These are phyloP conservation scores for Nasua narica DNA, from an alignment of 2,797 vertebrate genomes.

Conservation along the genomic window DNA sequence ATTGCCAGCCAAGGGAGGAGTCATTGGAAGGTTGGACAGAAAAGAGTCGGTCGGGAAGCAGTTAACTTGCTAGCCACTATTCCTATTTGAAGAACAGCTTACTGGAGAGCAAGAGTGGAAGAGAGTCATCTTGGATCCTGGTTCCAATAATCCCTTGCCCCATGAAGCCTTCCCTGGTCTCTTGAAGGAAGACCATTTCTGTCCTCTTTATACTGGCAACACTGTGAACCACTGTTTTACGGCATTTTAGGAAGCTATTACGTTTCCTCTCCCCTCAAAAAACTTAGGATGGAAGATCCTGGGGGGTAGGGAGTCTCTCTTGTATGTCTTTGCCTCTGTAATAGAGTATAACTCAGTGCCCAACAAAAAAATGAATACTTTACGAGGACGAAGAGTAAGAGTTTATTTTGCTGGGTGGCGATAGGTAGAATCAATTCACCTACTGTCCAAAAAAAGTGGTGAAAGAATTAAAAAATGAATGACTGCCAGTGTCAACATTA, in stretches of 20 bases:
- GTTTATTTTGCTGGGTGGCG: not conserved
- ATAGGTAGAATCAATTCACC: not conserved
- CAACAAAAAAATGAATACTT: conserved; percentile 16
- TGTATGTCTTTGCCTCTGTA: not conserved
- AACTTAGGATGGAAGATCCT: not conserved
- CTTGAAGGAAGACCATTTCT: not conserved
- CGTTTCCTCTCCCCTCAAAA: not conserved
- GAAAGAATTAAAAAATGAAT: not conserved
- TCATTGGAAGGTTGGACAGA: not conserved
- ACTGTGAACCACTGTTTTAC: not conserved
- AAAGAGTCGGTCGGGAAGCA: not conserved
- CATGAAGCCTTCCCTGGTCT: not conserved
- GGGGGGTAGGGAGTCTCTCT: not conserved
- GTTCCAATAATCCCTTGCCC: not conserved
- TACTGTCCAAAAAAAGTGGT: not conserved
- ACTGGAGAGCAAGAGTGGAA: not conserved
- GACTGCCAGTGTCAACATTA: not conserved
- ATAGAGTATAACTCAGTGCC: not conserved
- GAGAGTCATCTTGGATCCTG: not conserved
- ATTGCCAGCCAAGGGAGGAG: not conserved
- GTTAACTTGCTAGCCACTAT: not conserved
- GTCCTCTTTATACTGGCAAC: not conserved
- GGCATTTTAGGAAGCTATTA: not conserved
- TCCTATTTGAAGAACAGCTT: not conserved
- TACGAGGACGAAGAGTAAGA: not conserved